Conservation (phyloP, 2,797 vertebrate genomes). For the Dromococcyx pavoninus region DNA sequence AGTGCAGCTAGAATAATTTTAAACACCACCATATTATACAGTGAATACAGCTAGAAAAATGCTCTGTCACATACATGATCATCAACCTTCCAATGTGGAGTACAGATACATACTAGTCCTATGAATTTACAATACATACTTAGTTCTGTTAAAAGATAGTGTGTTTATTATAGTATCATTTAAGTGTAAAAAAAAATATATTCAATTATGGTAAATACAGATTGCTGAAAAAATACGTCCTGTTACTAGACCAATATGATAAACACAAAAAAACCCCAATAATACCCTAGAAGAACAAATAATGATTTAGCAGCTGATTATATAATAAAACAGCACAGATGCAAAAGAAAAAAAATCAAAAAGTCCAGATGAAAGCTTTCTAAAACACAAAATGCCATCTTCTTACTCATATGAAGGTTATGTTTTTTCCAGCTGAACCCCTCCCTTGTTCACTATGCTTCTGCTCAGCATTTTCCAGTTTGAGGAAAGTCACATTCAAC, state of each 20-base stretch:
- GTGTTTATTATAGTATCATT: background rate
- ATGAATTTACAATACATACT: background rate
- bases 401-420: background rate
- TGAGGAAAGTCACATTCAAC: background rate
- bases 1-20: background rate
- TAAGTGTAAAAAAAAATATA: background rate
- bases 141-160: background rate
- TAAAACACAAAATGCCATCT: background rate
- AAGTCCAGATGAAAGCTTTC: background rate
- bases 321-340: background rate
- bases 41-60: background rate
- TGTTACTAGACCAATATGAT: background rate
- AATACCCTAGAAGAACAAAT: background rate
- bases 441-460: background rate
- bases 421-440: background rate
- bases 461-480: background rate
- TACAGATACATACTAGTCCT: background rate
- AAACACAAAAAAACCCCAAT: too few species aligned
- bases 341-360: background rate
- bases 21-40: background rate
- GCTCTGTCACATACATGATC: background rate
- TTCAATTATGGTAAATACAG: background rate
- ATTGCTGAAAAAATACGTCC: background rate
- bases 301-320: background rate
- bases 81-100: background rate